These are phyloP conservation scores for Marronus borbonicus DNA, from an alignment of 2,888 invertebrate genomes.

Conservation along the genomic window DNA sequence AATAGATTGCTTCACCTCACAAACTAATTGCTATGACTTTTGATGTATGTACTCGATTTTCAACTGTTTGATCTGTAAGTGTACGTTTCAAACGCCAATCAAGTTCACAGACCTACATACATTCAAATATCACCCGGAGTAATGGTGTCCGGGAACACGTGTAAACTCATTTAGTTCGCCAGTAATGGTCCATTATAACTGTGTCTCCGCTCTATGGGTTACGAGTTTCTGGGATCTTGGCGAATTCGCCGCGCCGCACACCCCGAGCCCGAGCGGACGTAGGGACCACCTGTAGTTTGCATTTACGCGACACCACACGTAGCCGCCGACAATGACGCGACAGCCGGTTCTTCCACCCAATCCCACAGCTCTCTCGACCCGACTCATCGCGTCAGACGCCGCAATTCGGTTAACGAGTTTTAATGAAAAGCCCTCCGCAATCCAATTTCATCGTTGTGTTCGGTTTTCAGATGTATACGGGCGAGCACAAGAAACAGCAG, in stretches of 20 bases:
- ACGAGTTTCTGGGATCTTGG: constrained; percentile 38
- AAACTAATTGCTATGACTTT: too few relatives aligned
- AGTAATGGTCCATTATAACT: constrained; percentile 61
- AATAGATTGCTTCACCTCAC: too few relatives aligned
- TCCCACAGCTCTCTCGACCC: constrained; percentile 1
- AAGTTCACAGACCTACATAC: neutral
- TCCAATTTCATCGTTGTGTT: constrained; percentile 44
- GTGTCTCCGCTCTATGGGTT: constrained; percentile 54
- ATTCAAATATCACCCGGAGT: constrained; percentile 11
- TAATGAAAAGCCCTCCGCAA: constrained; percentile 50
- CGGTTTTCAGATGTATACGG: constrained; percentile 38
- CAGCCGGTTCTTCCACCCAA: constrained; percentile 18
- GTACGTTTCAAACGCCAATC: neutral
- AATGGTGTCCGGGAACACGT: constrained; percentile 55
- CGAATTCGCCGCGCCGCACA: constrained; percentile 11
- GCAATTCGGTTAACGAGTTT: constrained; percentile 51
- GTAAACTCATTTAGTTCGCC: constrained; percentile 61
- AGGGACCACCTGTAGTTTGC: constrained; percentile 59
- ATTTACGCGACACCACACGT: constrained; percentile 47
- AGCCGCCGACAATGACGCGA: constrained; percentile 29
- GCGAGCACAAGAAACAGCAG: constrained; percentile 24
- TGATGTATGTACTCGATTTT: neutral
- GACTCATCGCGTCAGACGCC: constrained; percentile 24
- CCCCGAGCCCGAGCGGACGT: constrained; percentile 13
- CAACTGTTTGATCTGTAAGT: neutral